These are phyloP conservation scores for Lasioglossum albipes DNA, from an alignment of 1,140 invertebrate genomes.

Conservation along the genomic window DNA sequence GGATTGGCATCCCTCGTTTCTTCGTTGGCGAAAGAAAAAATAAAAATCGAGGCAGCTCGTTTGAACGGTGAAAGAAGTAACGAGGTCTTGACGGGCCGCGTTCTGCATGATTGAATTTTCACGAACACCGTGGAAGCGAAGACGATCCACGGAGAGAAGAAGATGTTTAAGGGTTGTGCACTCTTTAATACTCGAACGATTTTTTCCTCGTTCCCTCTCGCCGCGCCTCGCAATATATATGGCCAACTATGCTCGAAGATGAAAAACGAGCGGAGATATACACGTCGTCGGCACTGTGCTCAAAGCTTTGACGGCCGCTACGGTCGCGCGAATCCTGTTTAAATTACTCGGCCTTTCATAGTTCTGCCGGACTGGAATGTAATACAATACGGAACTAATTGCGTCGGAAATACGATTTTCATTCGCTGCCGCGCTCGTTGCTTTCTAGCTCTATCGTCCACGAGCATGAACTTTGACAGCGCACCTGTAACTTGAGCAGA, in stretches of 20 bases:
- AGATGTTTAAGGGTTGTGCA: slow-evolving; percentile 21
- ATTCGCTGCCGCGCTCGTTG: not conserved
- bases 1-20: too few relatives aligned
- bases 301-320: slow-evolving; percentile 2
- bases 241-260: not conserved
- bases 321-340: not conserved
- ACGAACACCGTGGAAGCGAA: too few relatives aligned
- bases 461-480: not conserved
- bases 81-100: slow-evolving; percentile 4
- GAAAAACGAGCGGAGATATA: not conserved
- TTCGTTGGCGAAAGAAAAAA: not conserved
- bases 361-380: not conserved
- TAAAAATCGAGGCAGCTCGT: not conserved
- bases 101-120: slow-evolving; percentile 25
- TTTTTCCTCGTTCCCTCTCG: not conserved
- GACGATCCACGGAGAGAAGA: not conserved
- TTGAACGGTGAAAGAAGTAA: slow-evolving; percentile 7
- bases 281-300: not conserved
- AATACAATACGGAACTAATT: slow-evolving; percentile 33
- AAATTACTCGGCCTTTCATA: slow-evolving; percentile 19
- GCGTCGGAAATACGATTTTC: slow-evolving; percentile 24
- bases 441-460: too few relatives aligned
- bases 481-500: not conserved
- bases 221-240: not conserved
- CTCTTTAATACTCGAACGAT: slow-evolving; percentile 18